Evolutionary conservation across 2,113 vertebrate genomes (phyloP).

Genomic region (Tiliqua scincoides): DNA sequence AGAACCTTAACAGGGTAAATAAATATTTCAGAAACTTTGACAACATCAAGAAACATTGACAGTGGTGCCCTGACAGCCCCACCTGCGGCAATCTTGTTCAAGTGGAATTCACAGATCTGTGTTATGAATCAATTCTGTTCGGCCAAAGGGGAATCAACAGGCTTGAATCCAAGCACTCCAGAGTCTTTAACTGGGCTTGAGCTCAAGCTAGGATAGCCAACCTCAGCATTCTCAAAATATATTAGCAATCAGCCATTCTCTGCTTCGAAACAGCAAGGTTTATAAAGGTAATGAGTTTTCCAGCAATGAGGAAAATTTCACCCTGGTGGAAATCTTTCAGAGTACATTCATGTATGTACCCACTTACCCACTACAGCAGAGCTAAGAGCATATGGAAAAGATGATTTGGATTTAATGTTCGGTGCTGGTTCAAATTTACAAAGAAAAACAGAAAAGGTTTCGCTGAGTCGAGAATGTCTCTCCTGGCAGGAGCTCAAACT

Average conservation of each 20-base stretch:
- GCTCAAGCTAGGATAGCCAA: too few species aligned
- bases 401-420: background rate
- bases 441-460: conserved; percentile 15
- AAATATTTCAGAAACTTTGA: too few species aligned
- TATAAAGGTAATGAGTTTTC: conserved; percentile 19
- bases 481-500: conserved; percentile 54
- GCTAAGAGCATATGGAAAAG: background rate
- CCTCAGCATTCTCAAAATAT: background rate
- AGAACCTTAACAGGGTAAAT: too few species aligned
- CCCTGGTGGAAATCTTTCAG: background rate
- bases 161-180: background rate
- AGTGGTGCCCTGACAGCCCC: too few species aligned
- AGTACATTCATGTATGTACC: background rate
- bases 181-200: too few species aligned
- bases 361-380: background rate
- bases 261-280: conserved; percentile 1
- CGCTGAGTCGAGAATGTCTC: conserved; percentile 20
- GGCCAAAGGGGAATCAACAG: background rate
- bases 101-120: too few species aligned
- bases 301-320: background rate
- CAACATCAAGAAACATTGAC: too few species aligned
- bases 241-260: conserved; percentile 22
- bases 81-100: too few species aligned
- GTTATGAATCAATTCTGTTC: background rate
- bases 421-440: background rate